Percentiles rank a stretch among this genome's conserved stretches.
phyloP scores from a whole-genome alignment of 2,888 invertebrate genomes.

The Tanypteryx hageni region DNA sequence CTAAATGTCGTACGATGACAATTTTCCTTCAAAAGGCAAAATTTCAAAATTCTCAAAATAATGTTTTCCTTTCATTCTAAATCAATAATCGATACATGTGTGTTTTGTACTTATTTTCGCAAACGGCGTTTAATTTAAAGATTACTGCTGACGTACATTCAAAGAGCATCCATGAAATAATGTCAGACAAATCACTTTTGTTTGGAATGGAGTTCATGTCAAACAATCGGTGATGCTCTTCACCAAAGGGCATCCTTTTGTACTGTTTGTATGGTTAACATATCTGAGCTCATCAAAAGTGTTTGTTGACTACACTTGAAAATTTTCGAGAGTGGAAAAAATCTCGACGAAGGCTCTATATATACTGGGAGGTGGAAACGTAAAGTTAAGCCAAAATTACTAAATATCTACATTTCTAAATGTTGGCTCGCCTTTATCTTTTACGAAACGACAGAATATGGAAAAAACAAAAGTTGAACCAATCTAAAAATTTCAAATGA shows the following conservation, averaged over 20 bases:
- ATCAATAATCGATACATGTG: neutral
- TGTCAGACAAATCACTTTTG: neutral
- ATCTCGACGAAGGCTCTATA: neutral
- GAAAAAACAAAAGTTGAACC: constrained; percentile 15
- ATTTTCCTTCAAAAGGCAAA: neutral
- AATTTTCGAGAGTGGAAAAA: neutral
- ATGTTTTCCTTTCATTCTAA: neutral
- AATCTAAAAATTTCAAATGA: neutral
- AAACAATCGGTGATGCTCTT: neutral
- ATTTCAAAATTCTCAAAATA: neutral
- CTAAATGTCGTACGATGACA: neutral
- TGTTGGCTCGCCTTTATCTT: too few species aligned
- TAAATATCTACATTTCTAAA: neutral
- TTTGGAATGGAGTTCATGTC: constrained; percentile 2
- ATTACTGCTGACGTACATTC: too few species aligned
- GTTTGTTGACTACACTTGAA: neutral
- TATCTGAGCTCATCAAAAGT: constrained; percentile 3
- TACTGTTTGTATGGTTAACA: constrained; percentile 51
- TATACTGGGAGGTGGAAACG: neutral
- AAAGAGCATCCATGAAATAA: too few species aligned
- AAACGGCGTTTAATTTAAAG: neutral
- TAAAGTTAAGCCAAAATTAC: neutral
- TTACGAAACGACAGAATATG: too few species aligned
- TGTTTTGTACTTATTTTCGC: neutral
- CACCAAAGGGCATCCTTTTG: neutral